Evolutionary conservation across 2,888 invertebrate species (phyloP).

Genomic region (Heliconius charithonia): DNA sequence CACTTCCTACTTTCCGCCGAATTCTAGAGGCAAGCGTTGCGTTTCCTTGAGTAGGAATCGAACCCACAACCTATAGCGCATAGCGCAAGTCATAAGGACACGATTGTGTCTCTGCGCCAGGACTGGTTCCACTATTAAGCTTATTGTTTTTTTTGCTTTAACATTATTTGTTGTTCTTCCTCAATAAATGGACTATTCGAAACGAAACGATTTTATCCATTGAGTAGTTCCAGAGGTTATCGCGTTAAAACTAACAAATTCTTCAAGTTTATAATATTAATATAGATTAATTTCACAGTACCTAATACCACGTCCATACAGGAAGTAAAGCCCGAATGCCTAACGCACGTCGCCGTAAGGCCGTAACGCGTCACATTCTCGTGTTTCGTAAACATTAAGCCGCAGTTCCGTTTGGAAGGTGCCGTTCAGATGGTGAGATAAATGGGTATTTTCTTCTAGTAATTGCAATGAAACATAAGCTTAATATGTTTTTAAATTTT

Average conservation of each 20-base stretch:
- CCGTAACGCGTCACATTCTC: slow-evolving; percentile 36
- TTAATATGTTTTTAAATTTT: slow-evolving; percentile 12
- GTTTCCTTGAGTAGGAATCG: no score
- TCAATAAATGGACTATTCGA: no score
- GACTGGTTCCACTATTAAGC: no score
- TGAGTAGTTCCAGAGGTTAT: no score
- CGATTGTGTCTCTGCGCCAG: no score
- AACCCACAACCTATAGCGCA: no score
- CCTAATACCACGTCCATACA: slow-evolving; percentile 11
- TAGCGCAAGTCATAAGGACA: no score
- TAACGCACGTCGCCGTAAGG: slow-evolving; percentile 28
- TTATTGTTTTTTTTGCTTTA: no score
- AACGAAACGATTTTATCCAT: no score
- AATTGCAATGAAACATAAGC: slow-evolving; percentile 19
- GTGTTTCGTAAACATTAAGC: slow-evolving; percentile 32
- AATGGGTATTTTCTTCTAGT: slow-evolving; percentile 2
- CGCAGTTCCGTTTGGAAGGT: slow-evolving; percentile 21
- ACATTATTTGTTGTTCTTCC: no score
- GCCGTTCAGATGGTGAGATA: slow-evolving; percentile 25
- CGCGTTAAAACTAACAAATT: no score
- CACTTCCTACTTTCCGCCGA: not conserved
- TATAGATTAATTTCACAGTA: not conserved
- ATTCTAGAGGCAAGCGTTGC: not conserved
- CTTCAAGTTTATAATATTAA: not conserved
- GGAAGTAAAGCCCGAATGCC: not conserved